Conservation (phyloP, 2,888 invertebrate genomes). For the Nephrotoma flavescens region DNA sequence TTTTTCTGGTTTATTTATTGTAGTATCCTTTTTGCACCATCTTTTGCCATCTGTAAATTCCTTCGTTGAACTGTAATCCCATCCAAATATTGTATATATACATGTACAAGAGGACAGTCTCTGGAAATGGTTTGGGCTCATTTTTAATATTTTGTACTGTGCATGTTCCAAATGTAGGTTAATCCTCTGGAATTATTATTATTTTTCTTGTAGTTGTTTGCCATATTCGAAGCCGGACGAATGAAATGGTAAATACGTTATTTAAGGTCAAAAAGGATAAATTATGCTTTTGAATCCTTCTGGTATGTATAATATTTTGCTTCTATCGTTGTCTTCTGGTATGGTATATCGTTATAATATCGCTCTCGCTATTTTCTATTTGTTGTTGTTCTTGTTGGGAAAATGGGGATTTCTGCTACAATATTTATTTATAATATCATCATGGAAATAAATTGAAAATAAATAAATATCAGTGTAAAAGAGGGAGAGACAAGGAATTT, state of each 20-base stretch:
- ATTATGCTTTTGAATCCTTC: neutral
- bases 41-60: neutral
- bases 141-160: neutral
- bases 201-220: neutral
- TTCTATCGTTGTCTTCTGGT: neutral
- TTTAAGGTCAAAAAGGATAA: neutral
- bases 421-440: neutral
- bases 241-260: neutral
- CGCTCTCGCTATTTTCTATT: neutral
- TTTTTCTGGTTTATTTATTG: neutral
- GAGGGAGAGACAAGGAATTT: neutral
- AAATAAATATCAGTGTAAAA: neutral
- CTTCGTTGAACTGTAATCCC: neutral
- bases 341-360: neutral
- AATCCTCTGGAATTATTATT: neutral
- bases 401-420: neutral
- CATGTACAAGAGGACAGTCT: neutral
- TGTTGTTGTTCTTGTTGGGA: neutral
- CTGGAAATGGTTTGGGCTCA: neutral
- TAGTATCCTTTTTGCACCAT: neutral
- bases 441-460: neutral
- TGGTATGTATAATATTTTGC: neutral
- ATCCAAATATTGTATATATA: neutral
- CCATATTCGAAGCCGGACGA: neutral
- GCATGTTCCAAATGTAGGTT: neutral